A percentile compares a stretch with the other conserved stretches of the same genome.
Evolutionary conservation across 2,797 vertebrate genomes (phyloP).

Genomic region (Malurus splendens): DNA sequence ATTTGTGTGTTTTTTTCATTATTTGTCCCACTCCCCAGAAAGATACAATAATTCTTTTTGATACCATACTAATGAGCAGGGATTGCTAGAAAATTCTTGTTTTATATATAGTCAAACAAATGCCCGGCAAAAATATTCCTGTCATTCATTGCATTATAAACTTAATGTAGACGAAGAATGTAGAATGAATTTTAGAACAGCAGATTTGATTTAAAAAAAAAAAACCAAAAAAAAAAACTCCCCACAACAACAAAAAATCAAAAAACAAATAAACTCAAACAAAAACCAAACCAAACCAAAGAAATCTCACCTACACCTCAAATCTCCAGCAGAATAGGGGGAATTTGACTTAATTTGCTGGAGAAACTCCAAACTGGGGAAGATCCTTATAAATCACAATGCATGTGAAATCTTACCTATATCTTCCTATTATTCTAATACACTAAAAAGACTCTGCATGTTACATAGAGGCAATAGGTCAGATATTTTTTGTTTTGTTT

Average conservation of each 20-base stretch:
- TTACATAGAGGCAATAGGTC: background rate
- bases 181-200: background rate
- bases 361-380: background rate
- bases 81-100: background rate
- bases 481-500: background rate
- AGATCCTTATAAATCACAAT: background rate
- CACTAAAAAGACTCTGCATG: background rate
- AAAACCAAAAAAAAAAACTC: fast-evolving
- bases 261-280: background rate
- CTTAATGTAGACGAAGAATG: background rate
- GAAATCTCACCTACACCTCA: fast-evolving
- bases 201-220: background rate
- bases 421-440: background rate
- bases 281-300: background rate
- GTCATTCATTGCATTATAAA: background rate
- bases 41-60: background rate
- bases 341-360: background rate
- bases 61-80: background rate
- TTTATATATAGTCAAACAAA: background rate
- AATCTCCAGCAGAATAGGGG: background rate
- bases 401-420: background rate
- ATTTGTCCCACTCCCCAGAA: background rate
- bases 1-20: background rate
- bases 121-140: background rate
- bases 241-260: background rate